Percentiles rank a stretch among this genome's conserved stretches.
phyloP scores from a whole-genome alignment of 1,140 invertebrate genomes.

The Hylaeus anthracinus region DNA sequence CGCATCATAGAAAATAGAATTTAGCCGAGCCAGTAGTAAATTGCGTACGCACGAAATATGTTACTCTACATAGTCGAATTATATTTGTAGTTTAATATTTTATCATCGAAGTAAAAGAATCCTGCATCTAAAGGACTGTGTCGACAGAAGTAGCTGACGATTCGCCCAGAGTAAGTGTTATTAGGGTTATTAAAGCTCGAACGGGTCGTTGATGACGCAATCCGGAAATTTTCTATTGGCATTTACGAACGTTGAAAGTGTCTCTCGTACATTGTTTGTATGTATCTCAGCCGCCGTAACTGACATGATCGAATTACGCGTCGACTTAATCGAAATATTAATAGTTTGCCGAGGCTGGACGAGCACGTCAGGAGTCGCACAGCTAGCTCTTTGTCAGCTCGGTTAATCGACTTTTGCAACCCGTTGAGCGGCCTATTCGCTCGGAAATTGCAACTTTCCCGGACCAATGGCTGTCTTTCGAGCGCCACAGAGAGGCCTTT shows the following conservation, averaged over 20 bases:
- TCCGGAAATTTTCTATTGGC: background rate
- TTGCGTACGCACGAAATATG: no score
- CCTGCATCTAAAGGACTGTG: background rate
- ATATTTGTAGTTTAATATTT: background rate
- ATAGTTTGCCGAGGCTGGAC: slow-evolving; percentile 51
- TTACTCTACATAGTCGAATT: no score
- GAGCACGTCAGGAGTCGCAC: slow-evolving; percentile 60
- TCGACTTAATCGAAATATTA: slow-evolving; percentile 64
- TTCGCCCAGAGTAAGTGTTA: background rate
- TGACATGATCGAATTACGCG: slow-evolving; percentile 52
- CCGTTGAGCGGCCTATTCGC: slow-evolving; percentile 58
- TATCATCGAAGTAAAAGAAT: background rate
- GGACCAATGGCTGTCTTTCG: slow-evolving; percentile 52
- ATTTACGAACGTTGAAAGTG: background rate
- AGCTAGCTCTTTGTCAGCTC: slow-evolving; percentile 49
- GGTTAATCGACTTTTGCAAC: slow-evolving; percentile 65
- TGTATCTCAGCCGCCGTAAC: slow-evolving; percentile 14
- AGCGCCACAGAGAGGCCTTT: slow-evolving; percentile 25
- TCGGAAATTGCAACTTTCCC: slow-evolving; percentile 66
- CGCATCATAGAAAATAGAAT: no score
- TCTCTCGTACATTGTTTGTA: no score
- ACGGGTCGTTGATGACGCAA: background rate
- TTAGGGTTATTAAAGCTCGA: background rate
- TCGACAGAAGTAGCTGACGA: background rate
- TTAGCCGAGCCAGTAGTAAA: no score